Evolutionary conservation across 2,113 vertebrate species (phyloP), one percentile per base, ranked within the genome.

Genomic region (Paratilapia polleni): DNA sequence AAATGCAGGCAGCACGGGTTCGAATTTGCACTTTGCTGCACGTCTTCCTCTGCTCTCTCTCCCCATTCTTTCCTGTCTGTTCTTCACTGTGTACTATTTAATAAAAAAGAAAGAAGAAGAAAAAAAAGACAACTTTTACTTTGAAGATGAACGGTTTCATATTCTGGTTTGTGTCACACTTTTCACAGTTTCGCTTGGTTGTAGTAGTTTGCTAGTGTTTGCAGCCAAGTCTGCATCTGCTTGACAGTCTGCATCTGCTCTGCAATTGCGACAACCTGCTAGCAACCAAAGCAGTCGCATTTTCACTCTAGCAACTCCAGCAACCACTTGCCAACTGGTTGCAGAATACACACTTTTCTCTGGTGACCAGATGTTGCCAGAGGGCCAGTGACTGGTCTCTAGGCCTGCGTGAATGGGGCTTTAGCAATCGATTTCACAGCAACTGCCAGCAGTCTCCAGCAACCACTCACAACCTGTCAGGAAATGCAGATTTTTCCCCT

Each of bases 141-240:
- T 26, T 47, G 47, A 68, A 26, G 41, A 38, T 24, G 22, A 47
- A 68, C 1, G 17, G 26, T 68, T 38, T 68, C 5, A 0, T 2
- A 47, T 68, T 68, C 64, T 47, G 41, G 8, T 28, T 28, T 2
- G 41, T 1, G 41, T 14, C 13, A 12, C 41, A 43, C 11, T 14
- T 43, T 13, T 47, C 43, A 43, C 12, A 47, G 43, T 13, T 47
- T 47, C 14, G 15, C 43, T n/a, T 43, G 41, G 4, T 43, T 43
- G 41, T 5, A 13, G 12, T 43, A 14, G 41, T 43, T 43, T 43
- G 41, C 41, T 43, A 13, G 41, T 43, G 3, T 70, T 70, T 28
- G 41, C 64, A 49, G 64, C 5, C 0, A 11, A 68, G 17, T 41
- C 3, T 2, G 0, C 0, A 68, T 68, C 64, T n/a, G n/a, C n/a